phyloP scores from a whole-genome alignment of 2,113 vertebrate species.

The Plectropomus leopardus region DNA sequence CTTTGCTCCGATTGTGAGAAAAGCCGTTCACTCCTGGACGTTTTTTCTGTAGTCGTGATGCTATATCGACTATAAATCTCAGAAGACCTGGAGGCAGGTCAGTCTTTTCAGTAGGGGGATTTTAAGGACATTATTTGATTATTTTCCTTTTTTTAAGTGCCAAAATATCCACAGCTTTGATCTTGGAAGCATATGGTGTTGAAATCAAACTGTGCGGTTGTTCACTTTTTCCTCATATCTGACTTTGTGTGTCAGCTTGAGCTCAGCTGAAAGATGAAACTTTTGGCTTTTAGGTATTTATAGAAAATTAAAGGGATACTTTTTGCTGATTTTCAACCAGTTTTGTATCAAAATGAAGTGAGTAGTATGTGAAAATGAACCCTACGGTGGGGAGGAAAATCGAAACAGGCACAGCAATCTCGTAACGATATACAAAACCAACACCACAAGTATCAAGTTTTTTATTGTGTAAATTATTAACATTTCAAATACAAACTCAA shows the following conservation, averaged over 20 bases:
- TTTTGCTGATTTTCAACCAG: too few species aligned
- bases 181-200: conserved; percentile 58
- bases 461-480: too few species aligned
- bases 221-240: conserved; percentile 52
- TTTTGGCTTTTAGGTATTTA: not conserved
- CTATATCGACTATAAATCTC: conserved; percentile 64
- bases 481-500: too few species aligned
- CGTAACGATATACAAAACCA: too few species aligned
- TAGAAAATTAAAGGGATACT: not conserved
- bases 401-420: too few species aligned
- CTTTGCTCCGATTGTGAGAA: conserved; percentile 69
- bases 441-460: too few species aligned
- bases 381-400: too few species aligned
- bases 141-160: conserved; percentile 38
- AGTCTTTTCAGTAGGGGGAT: conserved; percentile 42
- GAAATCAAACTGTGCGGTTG: conserved; percentile 46
- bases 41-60: conserved; percentile 45
- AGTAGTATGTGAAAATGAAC: too few species aligned
- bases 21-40: conserved; percentile 51
- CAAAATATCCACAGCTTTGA: conserved; percentile 64
- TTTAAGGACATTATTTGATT: conserved; percentile 69
- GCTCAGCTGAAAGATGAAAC: conserved; percentile 7
- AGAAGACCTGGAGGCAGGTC: conserved; percentile 53
- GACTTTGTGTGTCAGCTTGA: not conserved
- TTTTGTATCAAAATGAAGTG: too few species aligned